phyloP scores from a whole-genome alignment of 2,797 vertebrate species.

The Hipposideros larvatus region DNA sequence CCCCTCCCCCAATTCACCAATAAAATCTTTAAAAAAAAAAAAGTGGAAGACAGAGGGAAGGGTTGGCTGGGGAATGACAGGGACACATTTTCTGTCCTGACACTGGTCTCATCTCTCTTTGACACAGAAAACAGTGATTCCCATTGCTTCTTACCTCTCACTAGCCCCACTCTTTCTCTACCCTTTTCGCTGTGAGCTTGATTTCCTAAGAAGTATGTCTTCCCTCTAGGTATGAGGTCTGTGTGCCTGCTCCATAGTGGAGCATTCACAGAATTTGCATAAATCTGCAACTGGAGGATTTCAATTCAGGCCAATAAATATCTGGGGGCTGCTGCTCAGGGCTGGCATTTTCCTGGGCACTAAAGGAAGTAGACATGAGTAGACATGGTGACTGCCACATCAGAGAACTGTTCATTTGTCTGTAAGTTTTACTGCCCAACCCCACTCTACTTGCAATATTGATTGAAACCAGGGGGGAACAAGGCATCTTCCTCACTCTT shows the following conservation, averaged over 20 bases:
- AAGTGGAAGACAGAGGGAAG: background rate
- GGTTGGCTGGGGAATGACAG: background rate
- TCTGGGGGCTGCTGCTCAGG: background rate
- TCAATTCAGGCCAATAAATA: background rate
- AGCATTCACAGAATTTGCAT: background rate
- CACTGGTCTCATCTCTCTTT: background rate
- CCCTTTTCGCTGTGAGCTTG: background rate
- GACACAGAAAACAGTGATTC: background rate
- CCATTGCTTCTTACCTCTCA: background rate
- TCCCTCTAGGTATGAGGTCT: background rate
- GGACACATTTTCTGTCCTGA: background rate
- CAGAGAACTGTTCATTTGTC: background rate
- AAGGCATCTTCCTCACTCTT: background rate
- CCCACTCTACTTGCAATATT: background rate
- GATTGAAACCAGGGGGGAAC: background rate
- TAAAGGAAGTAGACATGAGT: background rate
- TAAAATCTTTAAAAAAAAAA: too few species aligned
- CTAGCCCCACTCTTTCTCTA: background rate
- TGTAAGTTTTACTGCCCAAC: background rate
- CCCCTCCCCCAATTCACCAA: too few species aligned
- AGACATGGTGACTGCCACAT: background rate
- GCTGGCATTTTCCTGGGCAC: background rate
- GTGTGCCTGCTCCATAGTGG: too few species aligned
- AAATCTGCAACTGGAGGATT: background rate
- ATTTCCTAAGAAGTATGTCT: background rate